These are phyloP conservation scores for Aproaerema taeniolella DNA, from an alignment of 2,888 invertebrate species.

Conservation along the genomic window DNA sequence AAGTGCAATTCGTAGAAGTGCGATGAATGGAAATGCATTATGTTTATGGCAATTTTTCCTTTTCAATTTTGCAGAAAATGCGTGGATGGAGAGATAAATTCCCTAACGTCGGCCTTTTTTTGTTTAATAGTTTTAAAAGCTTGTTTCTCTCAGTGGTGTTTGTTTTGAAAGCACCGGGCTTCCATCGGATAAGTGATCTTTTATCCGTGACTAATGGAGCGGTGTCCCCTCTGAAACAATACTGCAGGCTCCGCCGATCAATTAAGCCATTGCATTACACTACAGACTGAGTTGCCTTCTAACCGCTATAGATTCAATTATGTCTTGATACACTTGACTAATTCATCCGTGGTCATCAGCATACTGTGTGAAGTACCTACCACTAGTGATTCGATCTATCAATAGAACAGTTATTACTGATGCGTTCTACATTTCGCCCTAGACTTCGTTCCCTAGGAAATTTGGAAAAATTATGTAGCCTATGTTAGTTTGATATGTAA, in stretches of 20 bases:
- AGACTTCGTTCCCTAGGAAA: no score
- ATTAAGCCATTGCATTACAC: conserved; percentile 24
- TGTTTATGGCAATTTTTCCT: conserved; percentile 23
- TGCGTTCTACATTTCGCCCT: no score
- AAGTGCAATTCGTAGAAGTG: no score
- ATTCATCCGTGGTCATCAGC: no score
- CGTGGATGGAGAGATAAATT: conserved; percentile 43
- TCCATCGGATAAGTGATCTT: conserved; percentile 45
- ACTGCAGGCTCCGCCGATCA: conserved; percentile 32
- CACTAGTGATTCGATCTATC: no score
- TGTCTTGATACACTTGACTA: no score
- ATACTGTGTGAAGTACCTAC: no score
- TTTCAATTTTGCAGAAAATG: conserved; percentile 36
- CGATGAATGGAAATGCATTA: conserved; percentile 5
- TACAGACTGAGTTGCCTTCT: not conserved
- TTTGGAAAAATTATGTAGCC: no score
- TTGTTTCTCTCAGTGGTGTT: conserved; percentile 38
- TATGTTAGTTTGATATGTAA: no score
- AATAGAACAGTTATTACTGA: no score
- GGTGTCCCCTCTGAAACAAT: conserved; percentile 35
- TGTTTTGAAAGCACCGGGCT: conserved; percentile 34
- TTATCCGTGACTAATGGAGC: conserved; percentile 51
- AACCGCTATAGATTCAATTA: no score
- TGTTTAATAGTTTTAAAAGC: conserved; percentile 49
- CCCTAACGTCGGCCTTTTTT: conserved; percentile 30